Conservation (phyloP, 2,113 vertebrate species). For the Cettia cetti region DNA sequence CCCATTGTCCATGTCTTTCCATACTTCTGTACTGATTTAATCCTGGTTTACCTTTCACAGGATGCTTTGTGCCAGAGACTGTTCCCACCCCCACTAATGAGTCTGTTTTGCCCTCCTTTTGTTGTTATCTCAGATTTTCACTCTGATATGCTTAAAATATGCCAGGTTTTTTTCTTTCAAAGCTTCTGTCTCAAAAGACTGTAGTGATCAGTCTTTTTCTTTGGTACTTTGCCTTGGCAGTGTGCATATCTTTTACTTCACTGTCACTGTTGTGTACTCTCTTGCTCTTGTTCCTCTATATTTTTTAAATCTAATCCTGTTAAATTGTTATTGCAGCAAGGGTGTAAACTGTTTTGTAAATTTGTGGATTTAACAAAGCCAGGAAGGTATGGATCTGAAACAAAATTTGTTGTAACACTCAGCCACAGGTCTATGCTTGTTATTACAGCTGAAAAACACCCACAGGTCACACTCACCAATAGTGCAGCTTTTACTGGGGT, state of each 20-base stretch:
- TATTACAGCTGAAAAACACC: neutral
- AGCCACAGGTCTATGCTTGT: neutral
- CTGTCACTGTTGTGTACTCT: neutral
- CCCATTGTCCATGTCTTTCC: neutral
- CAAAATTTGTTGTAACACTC: neutral
- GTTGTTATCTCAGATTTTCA: neutral
- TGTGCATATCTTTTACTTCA: neutral
- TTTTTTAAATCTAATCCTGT: neutral
- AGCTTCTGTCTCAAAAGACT: neutral
- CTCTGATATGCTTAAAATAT: neutral
- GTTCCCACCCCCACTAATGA: neutral
- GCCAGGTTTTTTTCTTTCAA: neutral
- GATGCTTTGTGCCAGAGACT: neutral
- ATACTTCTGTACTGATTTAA: neutral
- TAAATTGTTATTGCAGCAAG: neutral
- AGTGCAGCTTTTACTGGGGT: neutral
- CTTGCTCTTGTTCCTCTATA: neutral
- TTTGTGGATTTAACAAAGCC: neutral
- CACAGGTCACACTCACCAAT: neutral
- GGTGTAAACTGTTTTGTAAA: neutral
- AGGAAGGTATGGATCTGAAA: neutral
- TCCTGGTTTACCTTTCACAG: neutral
- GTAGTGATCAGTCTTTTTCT: neutral
- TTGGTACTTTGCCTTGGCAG: neutral
- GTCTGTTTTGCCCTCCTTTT: neutral